Conservation (phyloP, 2,113 vertebrate species). For the Phaethornis superciliosus region DNA sequence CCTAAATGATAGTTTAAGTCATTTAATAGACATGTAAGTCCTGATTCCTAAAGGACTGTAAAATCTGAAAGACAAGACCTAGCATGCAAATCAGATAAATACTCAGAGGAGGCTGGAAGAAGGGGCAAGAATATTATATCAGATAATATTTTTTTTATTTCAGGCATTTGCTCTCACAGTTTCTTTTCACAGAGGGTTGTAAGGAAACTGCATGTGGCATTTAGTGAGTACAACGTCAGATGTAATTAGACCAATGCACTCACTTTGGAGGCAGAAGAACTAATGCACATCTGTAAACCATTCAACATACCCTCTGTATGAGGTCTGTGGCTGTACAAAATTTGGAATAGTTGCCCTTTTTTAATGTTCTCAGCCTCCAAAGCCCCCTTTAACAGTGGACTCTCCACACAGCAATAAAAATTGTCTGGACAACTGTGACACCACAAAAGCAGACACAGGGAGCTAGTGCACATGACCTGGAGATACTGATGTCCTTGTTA, state of each 20-base stretch:
- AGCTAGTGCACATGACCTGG: conserved; percentile 34
- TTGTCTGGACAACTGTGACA: background rate
- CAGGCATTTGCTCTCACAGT: background rate
- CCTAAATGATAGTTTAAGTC: background rate
- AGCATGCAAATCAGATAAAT: background rate
- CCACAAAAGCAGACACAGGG: background rate
- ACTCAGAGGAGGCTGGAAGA: background rate
- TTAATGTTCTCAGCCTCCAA: background rate
- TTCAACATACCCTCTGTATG: background rate
- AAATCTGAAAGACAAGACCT: background rate
- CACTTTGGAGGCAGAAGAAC: fast-evolving
- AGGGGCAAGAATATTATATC: background rate
- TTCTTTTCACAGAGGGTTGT: background rate
- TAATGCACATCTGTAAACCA: background rate
- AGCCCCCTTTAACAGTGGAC: background rate
- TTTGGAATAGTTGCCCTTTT: background rate
- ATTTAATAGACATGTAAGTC: background rate
- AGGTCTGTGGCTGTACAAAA: background rate
- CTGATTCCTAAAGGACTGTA: background rate
- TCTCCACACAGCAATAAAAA: background rate
- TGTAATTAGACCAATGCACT: background rate
- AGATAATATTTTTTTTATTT: background rate
- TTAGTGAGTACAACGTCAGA: background rate
- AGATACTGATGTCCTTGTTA: conserved; percentile 48
- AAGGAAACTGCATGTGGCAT: background rate